Evolutionary conservation across 2,888 invertebrate species (phyloP).

Genomic region (Zaprionus bogoriensis): DNA sequence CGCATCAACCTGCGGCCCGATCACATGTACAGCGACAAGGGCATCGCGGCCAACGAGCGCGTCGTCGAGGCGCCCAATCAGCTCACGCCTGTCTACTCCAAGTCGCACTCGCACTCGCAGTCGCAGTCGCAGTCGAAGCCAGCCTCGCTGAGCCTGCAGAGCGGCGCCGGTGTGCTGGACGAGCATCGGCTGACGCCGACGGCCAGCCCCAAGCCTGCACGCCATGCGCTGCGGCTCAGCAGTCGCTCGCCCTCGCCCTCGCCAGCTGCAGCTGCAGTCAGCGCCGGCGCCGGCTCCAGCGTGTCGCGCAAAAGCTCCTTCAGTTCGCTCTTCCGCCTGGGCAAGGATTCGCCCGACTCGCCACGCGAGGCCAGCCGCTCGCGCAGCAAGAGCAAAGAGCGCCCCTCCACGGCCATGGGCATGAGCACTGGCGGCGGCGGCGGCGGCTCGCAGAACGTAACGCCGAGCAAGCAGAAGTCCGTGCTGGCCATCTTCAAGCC

Average conservation of each 20-base stretch:
- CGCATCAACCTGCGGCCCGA: slow-evolving; percentile 90
- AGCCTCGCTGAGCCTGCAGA: slow-evolving; percentile 85
- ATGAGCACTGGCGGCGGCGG: not conserved
- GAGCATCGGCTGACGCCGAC: slow-evolving; percentile 83
- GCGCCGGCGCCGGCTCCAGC: slow-evolving; percentile 83
- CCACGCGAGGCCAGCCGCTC: slow-evolving; percentile 83
- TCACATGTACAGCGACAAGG: slow-evolving; percentile 86
- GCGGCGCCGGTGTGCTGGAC: slow-evolving; percentile 74
- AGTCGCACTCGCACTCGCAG: slow-evolving; percentile 80
- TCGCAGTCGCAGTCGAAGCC: slow-evolving; percentile 85
- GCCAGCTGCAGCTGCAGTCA: slow-evolving; percentile 84
- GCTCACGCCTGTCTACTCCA: slow-evolving; percentile 69
- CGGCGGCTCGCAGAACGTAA: slow-evolving; percentile 83
- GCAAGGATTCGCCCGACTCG: slow-evolving; percentile 85
- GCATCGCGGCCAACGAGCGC: slow-evolving; percentile 82
- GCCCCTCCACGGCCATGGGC: slow-evolving; percentile 76
- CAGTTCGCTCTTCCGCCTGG: slow-evolving; percentile 87
- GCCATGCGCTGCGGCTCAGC: slow-evolving; percentile 71
- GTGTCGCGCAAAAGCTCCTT: slow-evolving; percentile 91
- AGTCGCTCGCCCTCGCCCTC: slow-evolving; percentile 88
- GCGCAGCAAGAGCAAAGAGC: slow-evolving; percentile 87
- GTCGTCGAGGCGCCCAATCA: slow-evolving; percentile 78
- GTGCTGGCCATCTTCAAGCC: slow-evolving; percentile 88
- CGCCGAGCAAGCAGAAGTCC: slow-evolving; percentile 87
- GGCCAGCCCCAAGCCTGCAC: slow-evolving; percentile 83